Conservation (phyloP, 1,140 invertebrate genomes). For the Nymphalis io region DNA sequence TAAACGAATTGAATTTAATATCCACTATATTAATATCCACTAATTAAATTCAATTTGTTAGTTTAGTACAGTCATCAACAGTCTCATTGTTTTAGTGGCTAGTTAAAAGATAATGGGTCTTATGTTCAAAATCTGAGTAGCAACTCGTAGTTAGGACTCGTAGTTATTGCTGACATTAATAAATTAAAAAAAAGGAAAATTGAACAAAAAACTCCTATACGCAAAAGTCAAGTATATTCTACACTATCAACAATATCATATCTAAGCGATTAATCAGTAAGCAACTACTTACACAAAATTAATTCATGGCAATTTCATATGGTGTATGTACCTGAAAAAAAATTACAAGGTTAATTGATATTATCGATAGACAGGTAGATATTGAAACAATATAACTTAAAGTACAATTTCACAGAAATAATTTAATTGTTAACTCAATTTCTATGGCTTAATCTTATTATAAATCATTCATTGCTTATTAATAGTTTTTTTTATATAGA, state of each 20-base stretch:
- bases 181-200: no score
- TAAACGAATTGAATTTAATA: not conserved
- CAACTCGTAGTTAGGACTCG: no score
- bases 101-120: no score
- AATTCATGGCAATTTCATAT: slow-evolving; percentile 20
- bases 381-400: not conserved
- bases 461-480: no score
- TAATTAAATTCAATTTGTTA: no score
- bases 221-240: not conserved
- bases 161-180: no score
- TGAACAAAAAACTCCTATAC: no score
- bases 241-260: not conserved
- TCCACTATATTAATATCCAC: no score
- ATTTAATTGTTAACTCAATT: slow-evolving; percentile 2
- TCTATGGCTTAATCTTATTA: not conserved
- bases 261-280: slow-evolving; percentile 2
- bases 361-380: not conserved
- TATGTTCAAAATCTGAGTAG: no score
- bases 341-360: slow-evolving; percentile 6
- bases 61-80: no score
- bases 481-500: no score
- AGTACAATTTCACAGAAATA: not conserved
- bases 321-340: slow-evolving; percentile 28
- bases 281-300: slow-evolving; percentile 18
- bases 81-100: no score